Conservation (phyloP, 2,113 vertebrate species). For the Nasalis larvatus region DNA sequence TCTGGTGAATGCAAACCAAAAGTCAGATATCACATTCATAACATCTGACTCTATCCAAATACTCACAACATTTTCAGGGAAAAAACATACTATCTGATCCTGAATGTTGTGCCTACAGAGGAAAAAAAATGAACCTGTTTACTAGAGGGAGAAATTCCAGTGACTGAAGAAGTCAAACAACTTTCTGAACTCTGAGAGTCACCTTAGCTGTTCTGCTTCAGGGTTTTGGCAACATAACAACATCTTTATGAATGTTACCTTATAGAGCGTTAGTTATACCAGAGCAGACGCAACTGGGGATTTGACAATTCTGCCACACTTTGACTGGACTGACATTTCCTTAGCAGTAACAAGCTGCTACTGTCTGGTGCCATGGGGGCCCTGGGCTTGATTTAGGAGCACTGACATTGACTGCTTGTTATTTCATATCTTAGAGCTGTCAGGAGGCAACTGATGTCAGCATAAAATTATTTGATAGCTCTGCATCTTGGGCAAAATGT, state of each 20-base stretch:
- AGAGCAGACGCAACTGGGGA: slow-evolving; percentile 78
- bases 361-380: slow-evolving; percentile 84
- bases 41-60: not conserved
- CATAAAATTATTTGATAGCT: slow-evolving; percentile 88
- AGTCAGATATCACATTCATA: not conserved
- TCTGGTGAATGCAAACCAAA: not conserved
- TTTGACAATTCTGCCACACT: slow-evolving; percentile 83
- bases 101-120: not conserved
- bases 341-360: slow-evolving; percentile 89
- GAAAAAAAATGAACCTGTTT: slow-evolving; percentile 12
- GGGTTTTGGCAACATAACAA: slow-evolving; percentile 25
- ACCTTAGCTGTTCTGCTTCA: slow-evolving; percentile 39
- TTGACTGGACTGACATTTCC: slow-evolving; percentile 89
- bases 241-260: slow-evolving; percentile 75
- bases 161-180: slow-evolving; percentile 30
- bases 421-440: slow-evolving; percentile 92
- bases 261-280: slow-evolving; percentile 73
- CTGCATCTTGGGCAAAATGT: slow-evolving; percentile 79
- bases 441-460: slow-evolving; percentile 90
- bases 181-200: slow-evolving; percentile 47
- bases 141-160: not conserved
- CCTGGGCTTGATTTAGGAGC: slow-evolving; percentile 89
- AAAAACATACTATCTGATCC: not conserved
- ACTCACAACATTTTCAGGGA: not conserved
- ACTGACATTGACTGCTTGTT: slow-evolving; percentile 92